Percentiles rank a stretch among this genome's conserved stretches.
Conservation (phyloP, 2,888 invertebrate species). For the Rotaria socialis region DNA sequence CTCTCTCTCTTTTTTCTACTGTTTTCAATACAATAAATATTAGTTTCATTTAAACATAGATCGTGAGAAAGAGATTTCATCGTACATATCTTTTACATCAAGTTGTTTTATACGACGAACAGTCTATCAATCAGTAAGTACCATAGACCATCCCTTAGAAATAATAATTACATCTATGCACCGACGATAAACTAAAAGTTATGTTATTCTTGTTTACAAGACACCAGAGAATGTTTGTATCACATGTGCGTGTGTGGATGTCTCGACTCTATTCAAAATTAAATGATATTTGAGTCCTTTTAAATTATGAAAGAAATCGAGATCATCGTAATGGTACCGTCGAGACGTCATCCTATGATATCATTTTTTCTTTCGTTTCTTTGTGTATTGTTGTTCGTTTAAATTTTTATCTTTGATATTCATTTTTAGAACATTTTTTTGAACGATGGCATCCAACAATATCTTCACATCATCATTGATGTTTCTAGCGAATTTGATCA, state of each 20-base stretch:
- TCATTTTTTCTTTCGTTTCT: too few species aligned
- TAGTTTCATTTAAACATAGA: background rate
- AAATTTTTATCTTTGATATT: too few species aligned
- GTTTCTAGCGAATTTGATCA: background rate
- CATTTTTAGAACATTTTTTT: background rate
- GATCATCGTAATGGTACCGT: background rate
- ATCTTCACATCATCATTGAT: background rate
- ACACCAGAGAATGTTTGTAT: background rate
- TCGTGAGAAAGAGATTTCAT: background rate
- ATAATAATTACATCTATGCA: background rate
- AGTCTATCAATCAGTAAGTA: background rate
- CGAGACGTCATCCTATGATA: background rate
- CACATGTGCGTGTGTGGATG: background rate
- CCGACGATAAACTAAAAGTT: background rate
- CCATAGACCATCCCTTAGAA: background rate
- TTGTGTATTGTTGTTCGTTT: background rate
- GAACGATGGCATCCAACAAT: background rate
- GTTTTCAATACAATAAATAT: slow-evolving; percentile 3
- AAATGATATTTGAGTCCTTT: background rate
- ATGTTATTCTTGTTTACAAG: background rate
- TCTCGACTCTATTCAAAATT: background rate
- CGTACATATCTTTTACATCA: background rate
- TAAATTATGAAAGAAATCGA: background rate
- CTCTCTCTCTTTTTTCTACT: background rate
- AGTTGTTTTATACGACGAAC: background rate